Evolutionary conservation across 2,888 invertebrate genomes (phyloP).

Genomic region (Frankliniella intonsa): DNA sequence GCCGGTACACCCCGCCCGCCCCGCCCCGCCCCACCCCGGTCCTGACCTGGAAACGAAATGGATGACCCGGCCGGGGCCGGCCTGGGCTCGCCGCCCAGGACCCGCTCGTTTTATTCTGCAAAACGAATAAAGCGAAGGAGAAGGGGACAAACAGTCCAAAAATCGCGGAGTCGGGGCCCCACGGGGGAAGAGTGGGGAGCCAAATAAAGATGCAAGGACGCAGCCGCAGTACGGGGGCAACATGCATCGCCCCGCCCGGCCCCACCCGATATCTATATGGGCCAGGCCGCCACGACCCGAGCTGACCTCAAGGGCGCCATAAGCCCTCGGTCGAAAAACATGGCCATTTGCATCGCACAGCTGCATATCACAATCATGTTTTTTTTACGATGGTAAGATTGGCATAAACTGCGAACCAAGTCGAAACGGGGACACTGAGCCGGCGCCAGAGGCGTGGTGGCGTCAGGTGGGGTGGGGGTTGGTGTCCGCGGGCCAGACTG

Average conservation of each 20-base stretch:
- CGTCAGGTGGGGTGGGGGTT: neutral
- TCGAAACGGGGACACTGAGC: no score
- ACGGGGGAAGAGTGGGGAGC: neutral
- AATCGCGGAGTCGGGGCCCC: neutral
- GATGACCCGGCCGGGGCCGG: neutral
- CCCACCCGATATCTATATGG: neutral
- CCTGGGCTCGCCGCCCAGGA: neutral
- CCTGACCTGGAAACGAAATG: neutral
- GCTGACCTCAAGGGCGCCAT: no score
- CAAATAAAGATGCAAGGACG: neutral
- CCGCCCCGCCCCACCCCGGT: neutral
- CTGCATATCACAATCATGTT: no score
- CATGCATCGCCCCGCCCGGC: neutral
- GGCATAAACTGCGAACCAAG: no score
- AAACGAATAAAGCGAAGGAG: neutral
- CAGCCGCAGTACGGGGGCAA: neutral
- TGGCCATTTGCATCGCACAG: no score
- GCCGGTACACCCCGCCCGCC: slow-evolving; percentile 29
- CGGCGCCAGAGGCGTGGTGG: no score
- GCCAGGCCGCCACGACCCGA: neutral
- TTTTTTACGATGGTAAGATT: no score
- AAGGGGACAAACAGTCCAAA: neutral
- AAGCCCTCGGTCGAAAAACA: no score
- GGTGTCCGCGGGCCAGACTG: neutral
- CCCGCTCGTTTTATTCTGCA: neutral